Evolutionary conservation across 2,113 vertebrate genomes (phyloP).

Genomic region (Alethe castanea): DNA sequence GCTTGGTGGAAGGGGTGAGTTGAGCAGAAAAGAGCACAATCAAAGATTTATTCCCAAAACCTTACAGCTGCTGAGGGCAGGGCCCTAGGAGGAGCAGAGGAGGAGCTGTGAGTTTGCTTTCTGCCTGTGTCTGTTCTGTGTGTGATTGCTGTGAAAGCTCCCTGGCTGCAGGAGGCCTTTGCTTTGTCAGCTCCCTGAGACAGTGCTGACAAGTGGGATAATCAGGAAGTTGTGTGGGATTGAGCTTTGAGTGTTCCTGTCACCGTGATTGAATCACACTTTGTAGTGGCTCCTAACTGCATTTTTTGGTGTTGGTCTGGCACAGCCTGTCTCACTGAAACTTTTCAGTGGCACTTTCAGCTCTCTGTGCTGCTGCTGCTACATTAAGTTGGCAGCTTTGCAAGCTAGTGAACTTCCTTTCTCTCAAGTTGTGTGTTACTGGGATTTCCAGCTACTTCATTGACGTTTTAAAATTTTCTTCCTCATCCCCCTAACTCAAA

Average conservation of each 20-base stretch:
- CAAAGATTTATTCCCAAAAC: neutral
- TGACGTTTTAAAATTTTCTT: neutral
- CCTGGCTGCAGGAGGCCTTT: neutral
- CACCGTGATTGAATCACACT: rapidly evolving
- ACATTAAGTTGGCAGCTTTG: neutral
- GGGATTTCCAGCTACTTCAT: neutral
- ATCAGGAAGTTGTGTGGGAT: neutral
- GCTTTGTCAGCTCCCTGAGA: neutral
- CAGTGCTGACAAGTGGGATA: neutral
- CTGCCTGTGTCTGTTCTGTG: neutral
- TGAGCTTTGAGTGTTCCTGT: neutral
- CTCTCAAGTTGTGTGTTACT: neutral
- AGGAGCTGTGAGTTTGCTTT: neutral
- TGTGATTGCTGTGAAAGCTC: neutral
- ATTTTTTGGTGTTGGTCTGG: neutral
- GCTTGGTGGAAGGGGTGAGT: neutral
- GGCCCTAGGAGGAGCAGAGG: neutral
- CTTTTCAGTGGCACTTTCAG: neutral
- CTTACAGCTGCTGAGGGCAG: neutral
- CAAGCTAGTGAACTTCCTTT: neutral
- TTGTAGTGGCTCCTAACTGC: neutral
- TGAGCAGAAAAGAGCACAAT: neutral
- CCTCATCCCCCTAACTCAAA: neutral
- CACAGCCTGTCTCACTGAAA: neutral
- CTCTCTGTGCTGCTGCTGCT: neutral